Evolutionary conservation across 2,113 vertebrate species (phyloP).

Genomic region (Oceanites oceanicus): DNA sequence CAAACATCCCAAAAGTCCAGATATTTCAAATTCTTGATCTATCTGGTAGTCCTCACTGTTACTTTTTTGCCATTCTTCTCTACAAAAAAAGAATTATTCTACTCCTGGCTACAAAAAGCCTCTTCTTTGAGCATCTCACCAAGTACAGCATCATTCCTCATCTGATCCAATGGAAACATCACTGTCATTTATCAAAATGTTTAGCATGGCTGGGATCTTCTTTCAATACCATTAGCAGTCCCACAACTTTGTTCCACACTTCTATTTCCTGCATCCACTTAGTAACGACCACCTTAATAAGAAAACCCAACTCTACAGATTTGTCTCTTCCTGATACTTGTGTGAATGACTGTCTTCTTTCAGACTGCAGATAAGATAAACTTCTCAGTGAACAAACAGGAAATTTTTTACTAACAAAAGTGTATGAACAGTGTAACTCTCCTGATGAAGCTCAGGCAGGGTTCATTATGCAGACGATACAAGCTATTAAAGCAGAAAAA

Average conservation of each 20-base stretch:
- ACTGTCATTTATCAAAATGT: not conserved
- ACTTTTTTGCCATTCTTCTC: not conserved
- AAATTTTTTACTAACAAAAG: not conserved
- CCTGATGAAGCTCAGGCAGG: not conserved
- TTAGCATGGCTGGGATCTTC: not conserved
- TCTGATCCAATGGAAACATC: not conserved
- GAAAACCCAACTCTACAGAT: not conserved
- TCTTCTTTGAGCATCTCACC: not conserved
- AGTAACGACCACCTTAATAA: not conserved
- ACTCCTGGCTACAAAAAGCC: not conserved
- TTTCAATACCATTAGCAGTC: not conserved
- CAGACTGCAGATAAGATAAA: not conserved
- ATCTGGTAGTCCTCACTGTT: not conserved
- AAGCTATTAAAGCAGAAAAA: constrained; percentile 38
- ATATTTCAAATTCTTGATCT: not conserved
- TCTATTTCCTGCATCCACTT: not conserved
- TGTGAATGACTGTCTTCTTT: not conserved
- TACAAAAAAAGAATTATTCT: not conserved
- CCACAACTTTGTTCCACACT: not conserved
- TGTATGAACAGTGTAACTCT: not conserved
- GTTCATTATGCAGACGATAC: constrained; percentile 40
- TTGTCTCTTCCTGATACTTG: not conserved
- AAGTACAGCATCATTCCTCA: not conserved
- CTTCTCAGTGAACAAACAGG: not conserved
- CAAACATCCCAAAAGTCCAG: not conserved